Evolutionary conservation across 2,797 vertebrate species (phyloP), one percentile per base, ranked within the genome.

Genomic region (Tolypeutes matacus): DNA sequence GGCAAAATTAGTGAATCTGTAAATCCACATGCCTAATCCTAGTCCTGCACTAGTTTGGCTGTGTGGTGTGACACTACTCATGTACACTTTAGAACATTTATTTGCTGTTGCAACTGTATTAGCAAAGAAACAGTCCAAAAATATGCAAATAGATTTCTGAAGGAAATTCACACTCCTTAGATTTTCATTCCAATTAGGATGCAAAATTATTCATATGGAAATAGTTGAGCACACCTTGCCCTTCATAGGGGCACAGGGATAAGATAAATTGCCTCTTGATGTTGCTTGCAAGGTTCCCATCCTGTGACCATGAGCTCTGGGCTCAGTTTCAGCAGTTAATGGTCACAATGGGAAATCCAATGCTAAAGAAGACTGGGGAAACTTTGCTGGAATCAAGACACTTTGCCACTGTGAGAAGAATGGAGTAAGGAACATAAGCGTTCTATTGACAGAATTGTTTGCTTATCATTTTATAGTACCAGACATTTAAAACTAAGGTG

Each of bases 401-500:
- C 83, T 82, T 85, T 77, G 86, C 65, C 31, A n/a, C 60, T 85
- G 12, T 87, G 76, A 95, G 69, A 84, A 93, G 64, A 70, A 93
- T 5, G 25, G 87, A 69, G 67, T 17, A 46, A 91, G 80, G 56
- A 76, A 81, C 46, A 95, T 62, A 84, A 95, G 42, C 0, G 2
- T 73, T 58, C 95, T 87, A 80, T 86, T 95, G 93, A 96, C 42
- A 75, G 88, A 83, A 81, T 84, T 80, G 69, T 75, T 87, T 90
- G 88, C 92, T 93, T 97, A 76, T 94, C 94, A 64, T 85, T 95
- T 21, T 89, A 90, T 75, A 65, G 65, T 75, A 75, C 34, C 70
- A 76, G 96, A 76, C 82, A 88, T 86, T 94, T 95, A 93, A 95
- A 95, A 94, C 88, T 86, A 46, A 51, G 53, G 77, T 93, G 95